Conservation (phyloP, 1,140 invertebrate genomes). For the Pogonomyrmex barbatus region DNA sequence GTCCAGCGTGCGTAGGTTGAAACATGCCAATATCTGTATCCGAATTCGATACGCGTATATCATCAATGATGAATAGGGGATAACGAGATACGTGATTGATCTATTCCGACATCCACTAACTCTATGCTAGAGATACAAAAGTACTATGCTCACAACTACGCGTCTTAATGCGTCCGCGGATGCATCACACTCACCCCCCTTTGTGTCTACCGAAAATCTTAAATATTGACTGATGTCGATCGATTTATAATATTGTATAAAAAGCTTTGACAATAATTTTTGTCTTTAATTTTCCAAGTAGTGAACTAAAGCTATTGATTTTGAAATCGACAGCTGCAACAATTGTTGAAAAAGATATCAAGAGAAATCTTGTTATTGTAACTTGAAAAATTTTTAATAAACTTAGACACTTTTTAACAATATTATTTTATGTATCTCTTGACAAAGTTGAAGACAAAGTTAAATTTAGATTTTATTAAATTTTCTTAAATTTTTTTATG, state of each 20-base stretch:
- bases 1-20: neutral
- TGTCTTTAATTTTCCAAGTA: neutral
- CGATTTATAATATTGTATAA: neutral
- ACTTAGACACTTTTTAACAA: neutral
- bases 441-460: neutral
- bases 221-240: neutral
- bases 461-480: conserved; percentile 4
- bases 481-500: neutral
- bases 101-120: conserved; percentile 65
- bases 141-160: conserved; percentile 45
- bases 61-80: conserved; percentile 36
- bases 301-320: neutral
- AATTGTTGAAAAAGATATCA: neutral
- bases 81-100: conserved; percentile 48
- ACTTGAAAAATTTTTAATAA: conserved; percentile 1
- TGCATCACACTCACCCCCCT: conserved; percentile 4
- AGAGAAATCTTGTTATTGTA: neutral
- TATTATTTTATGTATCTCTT: conserved; percentile 6
- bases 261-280: neutral
- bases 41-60: conserved; percentile 31
- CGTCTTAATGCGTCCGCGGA: conserved; percentile 21
- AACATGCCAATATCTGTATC: neutral
- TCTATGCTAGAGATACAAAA: conserved; percentile 63
- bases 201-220: neutral
- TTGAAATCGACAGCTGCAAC: neutral